Base-by-base conservation (phyloP, 2,888 invertebrate genomes). In the Harmothoe impar region DNA sequence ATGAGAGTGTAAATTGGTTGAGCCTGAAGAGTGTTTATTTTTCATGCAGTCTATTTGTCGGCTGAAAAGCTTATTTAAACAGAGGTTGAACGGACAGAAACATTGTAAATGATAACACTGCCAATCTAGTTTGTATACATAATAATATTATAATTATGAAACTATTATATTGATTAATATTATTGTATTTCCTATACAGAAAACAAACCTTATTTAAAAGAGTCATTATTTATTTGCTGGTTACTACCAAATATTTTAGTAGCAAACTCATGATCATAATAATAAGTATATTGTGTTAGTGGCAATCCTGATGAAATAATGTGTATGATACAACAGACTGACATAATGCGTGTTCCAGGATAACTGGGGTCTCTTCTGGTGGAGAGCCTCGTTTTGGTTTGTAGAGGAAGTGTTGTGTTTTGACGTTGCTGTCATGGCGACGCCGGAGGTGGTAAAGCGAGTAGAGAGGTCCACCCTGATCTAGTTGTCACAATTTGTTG, bases 141-240 rank as follows among this genome's bases (percentile, higher is more conserved):
- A 81, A 23, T 33, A 81, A 33, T 33, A 17, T 31, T 33, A 81
- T 35, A 33, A 81, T 81, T 81, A 81, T 86, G 25, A 86, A 54
- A 86, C 29, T 86, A 86, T 86, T 86, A 86, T 86, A 54, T 54
- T 86, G 52, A 86, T 86, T 56, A 86, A 54, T 86, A 86, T 86
- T 86, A 86, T 86, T 86, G 86, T 86, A 86, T 86, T 54, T 86
- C 56, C 52, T 86, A 86, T 86, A 86, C 52, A 86, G 43, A 43
- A 43, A 43, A 43, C 43, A 43, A 43, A 52, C 56, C 56, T 86
- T 54, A 86, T 86, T 86, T 86, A 86, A 86, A 86, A 86, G 56
- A 54, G 86, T 52, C 86, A 54, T 54, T 86, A 86, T 86, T 86
- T 86, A 86, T 86, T 86, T 23, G 56, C 29, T 56, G 52, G 52